phyloP scores from a whole-genome alignment of 35 echinoderm and acorn worm genomes.

The Anneissia japonica region DNA sequence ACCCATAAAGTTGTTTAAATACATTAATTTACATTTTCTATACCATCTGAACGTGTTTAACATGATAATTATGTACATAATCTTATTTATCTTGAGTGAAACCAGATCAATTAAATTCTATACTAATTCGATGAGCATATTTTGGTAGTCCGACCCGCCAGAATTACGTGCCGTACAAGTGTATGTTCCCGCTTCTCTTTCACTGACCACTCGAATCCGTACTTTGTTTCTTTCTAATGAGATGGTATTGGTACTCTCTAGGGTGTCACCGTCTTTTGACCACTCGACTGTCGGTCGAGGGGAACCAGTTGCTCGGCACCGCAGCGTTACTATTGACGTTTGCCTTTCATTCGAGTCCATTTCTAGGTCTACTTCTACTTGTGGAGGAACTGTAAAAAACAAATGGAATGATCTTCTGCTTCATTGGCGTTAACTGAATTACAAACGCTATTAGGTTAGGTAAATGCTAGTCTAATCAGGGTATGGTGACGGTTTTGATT shows the following conservation, averaged over 20 bases:
- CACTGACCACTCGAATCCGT: neutral
- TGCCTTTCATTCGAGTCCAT: neutral
- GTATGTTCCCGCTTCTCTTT: neutral
- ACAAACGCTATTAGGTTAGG: too few species aligned
- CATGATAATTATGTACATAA: too few species aligned
- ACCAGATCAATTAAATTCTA: neutral
- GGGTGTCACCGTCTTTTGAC: neutral
- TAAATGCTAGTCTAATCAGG: too few species aligned
- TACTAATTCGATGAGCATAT: neutral
- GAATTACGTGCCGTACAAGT: neutral
- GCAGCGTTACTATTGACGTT: neutral
- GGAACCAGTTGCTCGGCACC: neutral
- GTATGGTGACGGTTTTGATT: too few species aligned
- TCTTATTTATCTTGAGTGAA: neutral
- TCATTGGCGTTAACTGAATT: too few species aligned
- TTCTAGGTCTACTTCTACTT: neutral
- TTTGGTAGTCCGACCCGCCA: neutral
- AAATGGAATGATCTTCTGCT: too few species aligned
- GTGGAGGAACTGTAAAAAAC: neutral
- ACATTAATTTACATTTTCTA: neutral
- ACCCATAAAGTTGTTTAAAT: too few species aligned
- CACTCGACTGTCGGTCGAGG: neutral
- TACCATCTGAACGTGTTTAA: too few species aligned
- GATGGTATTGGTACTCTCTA: neutral
- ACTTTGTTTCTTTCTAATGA: neutral